phyloP scores from a whole-genome alignment of 1,140 invertebrate genomes.

The Drosophila dunni region DNA sequence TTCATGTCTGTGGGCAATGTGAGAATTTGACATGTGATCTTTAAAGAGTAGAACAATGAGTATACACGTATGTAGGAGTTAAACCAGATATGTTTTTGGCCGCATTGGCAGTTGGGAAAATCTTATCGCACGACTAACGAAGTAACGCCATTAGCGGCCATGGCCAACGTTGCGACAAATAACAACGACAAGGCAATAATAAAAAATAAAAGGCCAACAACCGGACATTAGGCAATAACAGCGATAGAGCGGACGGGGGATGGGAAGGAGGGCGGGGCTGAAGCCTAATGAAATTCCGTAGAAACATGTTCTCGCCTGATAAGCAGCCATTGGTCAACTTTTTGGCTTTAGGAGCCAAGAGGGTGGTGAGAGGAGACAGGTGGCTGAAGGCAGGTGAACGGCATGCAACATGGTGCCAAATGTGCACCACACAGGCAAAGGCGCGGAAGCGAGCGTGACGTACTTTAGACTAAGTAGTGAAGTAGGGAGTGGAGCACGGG shows the following conservation, averaged over 20 bases:
- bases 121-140: slow-evolving; percentile 79
- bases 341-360: slow-evolving; percentile 4
- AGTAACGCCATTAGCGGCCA: slow-evolving; percentile 77
- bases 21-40: slow-evolving; percentile 14
- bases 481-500: background rate
- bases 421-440: slow-evolving; percentile 76
- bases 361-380: background rate
- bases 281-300: slow-evolving; percentile 81
- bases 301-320: slow-evolving; percentile 84
- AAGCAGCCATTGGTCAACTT: slow-evolving; percentile 81
- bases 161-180: slow-evolving; percentile 55
- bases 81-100: slow-evolving; percentile 31
- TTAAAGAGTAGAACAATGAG: slow-evolving; percentile 9
- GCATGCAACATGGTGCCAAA: slow-evolving; percentile 68
- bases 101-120: slow-evolving; percentile 30
- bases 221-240: slow-evolving; percentile 61
- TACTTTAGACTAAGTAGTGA: background rate
- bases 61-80: too few relatives aligned
- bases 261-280: background rate
- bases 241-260: background rate
- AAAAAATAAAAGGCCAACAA: slow-evolving; percentile 63
- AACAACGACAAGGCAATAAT: slow-evolving; percentile 54
- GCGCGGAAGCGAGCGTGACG: slow-evolving; percentile 74
- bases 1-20: background rate
- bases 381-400: slow-evolving; percentile 8